A percentile compares a stretch with the other conserved stretches of the same genome.
Evolutionary conservation across 1,140 invertebrate species (phyloP).

Genomic region (Heliconius nattereri): DNA sequence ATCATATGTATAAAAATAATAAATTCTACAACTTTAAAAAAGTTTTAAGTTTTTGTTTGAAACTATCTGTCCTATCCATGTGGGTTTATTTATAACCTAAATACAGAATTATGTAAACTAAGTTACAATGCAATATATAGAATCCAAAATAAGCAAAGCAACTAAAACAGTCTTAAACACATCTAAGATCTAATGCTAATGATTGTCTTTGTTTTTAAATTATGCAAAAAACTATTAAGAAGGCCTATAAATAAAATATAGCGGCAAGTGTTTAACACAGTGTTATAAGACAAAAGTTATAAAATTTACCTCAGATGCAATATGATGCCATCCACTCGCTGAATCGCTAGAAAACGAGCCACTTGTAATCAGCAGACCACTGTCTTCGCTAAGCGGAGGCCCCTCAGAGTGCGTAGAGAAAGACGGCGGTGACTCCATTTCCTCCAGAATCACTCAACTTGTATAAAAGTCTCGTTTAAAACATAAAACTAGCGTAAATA

Average conservation of each 20-base stretch:
- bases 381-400: slow-evolving; percentile 83
- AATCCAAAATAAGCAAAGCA: slow-evolving; percentile 13
- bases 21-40: slow-evolving; percentile 1
- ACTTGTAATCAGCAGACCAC: slow-evolving; percentile 83
- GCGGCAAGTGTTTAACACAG: slow-evolving; percentile 5
- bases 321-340: slow-evolving; percentile 81
- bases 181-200: slow-evolving; percentile 19
- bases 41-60: slow-evolving; percentile 28
- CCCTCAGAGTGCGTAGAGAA: slow-evolving; percentile 83
- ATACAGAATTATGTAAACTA: slow-evolving; percentile 26
- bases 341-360: slow-evolving; percentile 84
- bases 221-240: slow-evolving; percentile 24
- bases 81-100: slow-evolving; percentile 32
- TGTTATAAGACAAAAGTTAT: slow-evolving; percentile 30
- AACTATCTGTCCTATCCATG: slow-evolving; percentile 24
- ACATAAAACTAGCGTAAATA: slow-evolving; percentile 59
- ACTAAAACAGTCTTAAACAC: slow-evolving; percentile 22
- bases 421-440: slow-evolving; percentile 83
- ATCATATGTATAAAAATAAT: background rate
- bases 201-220: slow-evolving; percentile 26
- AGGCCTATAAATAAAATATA: slow-evolving; percentile 5
- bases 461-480: slow-evolving; percentile 50
- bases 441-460: slow-evolving; percentile 49
- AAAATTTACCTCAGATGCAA: slow-evolving; percentile 81
- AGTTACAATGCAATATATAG: slow-evolving; percentile 5